phyloP scores from a whole-genome alignment of 2,888 invertebrate genomes.

The Orthosia cruda region DNA sequence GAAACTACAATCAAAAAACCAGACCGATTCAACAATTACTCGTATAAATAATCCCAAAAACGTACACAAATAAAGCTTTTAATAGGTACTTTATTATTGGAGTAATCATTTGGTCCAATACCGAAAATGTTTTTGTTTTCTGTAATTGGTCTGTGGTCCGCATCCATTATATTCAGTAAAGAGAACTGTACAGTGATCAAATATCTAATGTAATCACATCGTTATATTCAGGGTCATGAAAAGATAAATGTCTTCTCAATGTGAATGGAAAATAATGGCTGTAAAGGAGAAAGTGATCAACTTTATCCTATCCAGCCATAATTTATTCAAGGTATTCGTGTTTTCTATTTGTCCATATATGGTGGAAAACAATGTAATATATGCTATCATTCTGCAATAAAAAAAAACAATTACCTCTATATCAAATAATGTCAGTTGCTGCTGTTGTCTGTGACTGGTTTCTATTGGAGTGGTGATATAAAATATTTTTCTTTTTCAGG shows the following conservation, averaged over 20 bases:
- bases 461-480: neutral
- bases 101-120: neutral
- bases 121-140: constrained; percentile 4
- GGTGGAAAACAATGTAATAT: too few relatives aligned
- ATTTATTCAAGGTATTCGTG: too few relatives aligned
- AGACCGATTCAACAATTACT: too few relatives aligned
- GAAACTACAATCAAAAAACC: too few relatives aligned
- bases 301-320: too few relatives aligned
- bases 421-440: neutral
- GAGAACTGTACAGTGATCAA: constrained; percentile 16
- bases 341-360: too few relatives aligned
- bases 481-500: constrained; percentile 65
- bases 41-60: neutral
- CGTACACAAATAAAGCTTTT: constrained; percentile 11
- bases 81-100: neutral
- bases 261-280: constrained; percentile 2
- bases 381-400: too few relatives aligned
- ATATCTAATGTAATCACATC: constrained; percentile 24
- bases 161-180: constrained; percentile 45
- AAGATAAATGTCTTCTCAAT: constrained; percentile 22
- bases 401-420: too few relatives aligned
- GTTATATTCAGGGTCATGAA: constrained; percentile 53
- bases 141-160: constrained; percentile 9
- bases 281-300: neutral
- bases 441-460: neutral